phyloP scores from a whole-genome alignment of 1,140 invertebrate genomes.

The Pemphigus obesinymphae region DNA sequence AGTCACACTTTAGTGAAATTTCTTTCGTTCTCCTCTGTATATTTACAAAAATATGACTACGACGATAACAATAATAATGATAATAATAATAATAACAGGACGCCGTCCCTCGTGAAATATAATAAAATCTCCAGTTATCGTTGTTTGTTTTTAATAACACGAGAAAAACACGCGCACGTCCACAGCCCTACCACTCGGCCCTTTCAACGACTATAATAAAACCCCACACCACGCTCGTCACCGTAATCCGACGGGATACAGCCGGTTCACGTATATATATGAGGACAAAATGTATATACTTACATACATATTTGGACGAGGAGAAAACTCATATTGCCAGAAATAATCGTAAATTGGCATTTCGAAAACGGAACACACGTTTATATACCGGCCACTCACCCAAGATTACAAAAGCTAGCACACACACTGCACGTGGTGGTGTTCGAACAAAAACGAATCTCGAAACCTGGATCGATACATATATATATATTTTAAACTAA shows the following conservation, averaged over 20 bases:
- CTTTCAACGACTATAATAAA: conserved; percentile 28
- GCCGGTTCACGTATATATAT: background rate
- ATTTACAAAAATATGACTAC: background rate
- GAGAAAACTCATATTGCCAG: background rate
- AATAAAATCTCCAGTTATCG: conserved; percentile 12
- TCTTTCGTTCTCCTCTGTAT: background rate
- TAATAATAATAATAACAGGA: background rate
- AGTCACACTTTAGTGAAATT: background rate
- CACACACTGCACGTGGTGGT: too few species aligned
- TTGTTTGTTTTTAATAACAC: conserved; percentile 38
- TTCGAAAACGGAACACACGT: background rate
- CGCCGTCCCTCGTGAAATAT: background rate
- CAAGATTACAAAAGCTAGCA: too few species aligned
- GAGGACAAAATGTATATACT: background rate
- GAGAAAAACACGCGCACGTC: background rate
- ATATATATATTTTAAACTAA: background rate
- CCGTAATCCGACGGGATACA: conserved; percentile 10
- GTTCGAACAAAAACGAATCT: background rate
- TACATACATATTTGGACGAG: background rate
- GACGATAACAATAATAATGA: background rate
- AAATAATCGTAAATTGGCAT: background rate
- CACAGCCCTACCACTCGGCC: conserved; percentile 3
- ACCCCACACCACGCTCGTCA: background rate
- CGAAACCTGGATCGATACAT: background rate
- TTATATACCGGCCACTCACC: too few species aligned